Evolutionary conservation across 2,113 vertebrate species (phyloP).

Genomic region (Tragulus kanchil): DNA sequence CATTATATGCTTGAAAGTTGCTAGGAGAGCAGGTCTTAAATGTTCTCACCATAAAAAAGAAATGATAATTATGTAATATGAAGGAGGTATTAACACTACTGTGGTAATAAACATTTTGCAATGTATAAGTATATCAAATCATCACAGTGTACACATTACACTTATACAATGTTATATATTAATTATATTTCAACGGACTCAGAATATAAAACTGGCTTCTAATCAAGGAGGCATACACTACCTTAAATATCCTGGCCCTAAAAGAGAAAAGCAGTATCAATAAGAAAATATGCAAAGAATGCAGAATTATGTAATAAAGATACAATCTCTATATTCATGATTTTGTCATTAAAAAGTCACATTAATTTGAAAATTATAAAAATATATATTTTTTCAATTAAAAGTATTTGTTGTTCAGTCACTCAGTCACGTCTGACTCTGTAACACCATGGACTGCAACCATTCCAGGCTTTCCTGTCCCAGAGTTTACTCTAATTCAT

Average conservation of each 20-base stretch:
- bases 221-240: not conserved
- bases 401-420: not conserved
- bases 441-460: not conserved
- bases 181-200: not conserved
- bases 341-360: not conserved
- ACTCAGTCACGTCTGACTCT: not conserved
- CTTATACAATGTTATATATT: not conserved
- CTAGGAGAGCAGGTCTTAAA: not conserved
- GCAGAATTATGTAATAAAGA: not conserved
- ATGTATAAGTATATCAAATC: not conserved
- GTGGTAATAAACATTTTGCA: not conserved
- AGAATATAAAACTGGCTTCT: not conserved
- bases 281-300: not conserved
- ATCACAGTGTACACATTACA: not conserved
- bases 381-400: not conserved
- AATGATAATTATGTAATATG: not conserved
- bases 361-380: constrained; percentile 5
- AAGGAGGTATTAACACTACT: not conserved
- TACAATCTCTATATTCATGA: not conserved
- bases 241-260: not conserved
- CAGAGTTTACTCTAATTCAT: not conserved
- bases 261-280: not conserved
- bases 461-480: not conserved
- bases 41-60: not conserved
- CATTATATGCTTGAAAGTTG: not conserved